Conservation (phyloP, 2,888 invertebrate species). For the Gymnoscelis rufifasciata region DNA sequence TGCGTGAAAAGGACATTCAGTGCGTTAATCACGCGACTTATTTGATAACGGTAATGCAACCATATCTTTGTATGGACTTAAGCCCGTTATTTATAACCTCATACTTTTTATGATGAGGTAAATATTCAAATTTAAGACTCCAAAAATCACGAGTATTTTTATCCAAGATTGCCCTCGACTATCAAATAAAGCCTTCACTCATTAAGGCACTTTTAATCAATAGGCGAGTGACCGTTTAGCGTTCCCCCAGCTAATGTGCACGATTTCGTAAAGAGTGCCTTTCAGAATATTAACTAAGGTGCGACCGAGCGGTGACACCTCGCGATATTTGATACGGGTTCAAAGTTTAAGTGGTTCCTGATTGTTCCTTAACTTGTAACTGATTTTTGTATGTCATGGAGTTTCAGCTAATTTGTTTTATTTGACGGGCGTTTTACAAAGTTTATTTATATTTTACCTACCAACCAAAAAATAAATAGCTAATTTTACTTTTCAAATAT, state of each 20-base stretch:
- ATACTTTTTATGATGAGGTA: too few species aligned
- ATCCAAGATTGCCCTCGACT: too few species aligned
- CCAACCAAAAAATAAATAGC: too few species aligned
- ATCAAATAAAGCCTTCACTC: not conserved
- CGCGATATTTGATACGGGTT: constrained; percentile 27
- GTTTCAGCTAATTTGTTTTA: too few species aligned
- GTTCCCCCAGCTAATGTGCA: constrained; percentile 13
- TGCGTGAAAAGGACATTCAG: constrained; percentile 31
- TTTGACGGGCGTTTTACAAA: too few species aligned
- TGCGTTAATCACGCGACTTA: constrained; percentile 30
- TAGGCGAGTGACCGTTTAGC: not conserved
- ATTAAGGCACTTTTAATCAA: not conserved
- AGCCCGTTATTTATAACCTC: too few species aligned
- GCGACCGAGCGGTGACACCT: constrained; percentile 26
- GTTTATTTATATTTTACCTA: too few species aligned
- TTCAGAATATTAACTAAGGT: constrained; percentile 20
- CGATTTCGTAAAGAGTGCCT: constrained; percentile 20
- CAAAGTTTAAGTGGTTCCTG: constrained; percentile 26
- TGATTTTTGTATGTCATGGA: not conserved
- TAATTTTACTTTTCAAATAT: too few species aligned
- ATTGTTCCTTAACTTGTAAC: constrained; percentile 16
- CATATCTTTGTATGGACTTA: not conserved
- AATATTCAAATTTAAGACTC: too few species aligned
- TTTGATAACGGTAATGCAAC: constrained; percentile 20
- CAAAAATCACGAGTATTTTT: too few species aligned